Evolutionary conservation across 1,140 invertebrate genomes (phyloP).

Genomic region (Cylas formicarius): DNA sequence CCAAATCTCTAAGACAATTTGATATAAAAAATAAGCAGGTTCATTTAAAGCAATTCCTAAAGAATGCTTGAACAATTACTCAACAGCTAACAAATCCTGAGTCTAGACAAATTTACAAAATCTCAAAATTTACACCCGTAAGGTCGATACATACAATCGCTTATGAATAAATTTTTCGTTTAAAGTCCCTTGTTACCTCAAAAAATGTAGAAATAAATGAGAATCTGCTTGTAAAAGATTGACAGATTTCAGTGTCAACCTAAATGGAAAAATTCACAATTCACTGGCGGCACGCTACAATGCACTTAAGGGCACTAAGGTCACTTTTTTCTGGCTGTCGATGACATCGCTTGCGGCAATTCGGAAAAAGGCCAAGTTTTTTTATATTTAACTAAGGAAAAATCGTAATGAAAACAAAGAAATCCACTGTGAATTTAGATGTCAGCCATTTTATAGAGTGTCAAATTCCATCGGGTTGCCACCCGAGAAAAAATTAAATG

Average conservation of each 20-base stretch:
- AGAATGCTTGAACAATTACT: no score
- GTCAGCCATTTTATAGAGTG: slow-evolving; percentile 42
- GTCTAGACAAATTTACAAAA: not conserved
- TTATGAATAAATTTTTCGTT: no score
- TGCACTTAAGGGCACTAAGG: slow-evolving; percentile 17
- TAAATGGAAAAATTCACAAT: slow-evolving; percentile 5
- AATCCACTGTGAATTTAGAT: slow-evolving; percentile 40
- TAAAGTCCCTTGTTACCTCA: slow-evolving; percentile 35
- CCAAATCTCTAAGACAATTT: no score
- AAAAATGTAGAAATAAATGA: slow-evolving; percentile 32
- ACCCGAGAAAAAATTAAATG: slow-evolving; percentile 29
- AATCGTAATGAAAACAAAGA: slow-evolving; percentile 42
- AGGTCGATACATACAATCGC: no score
- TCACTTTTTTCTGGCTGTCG: no score
- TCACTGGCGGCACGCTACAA: slow-evolving; percentile 4
- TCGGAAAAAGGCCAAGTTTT: slow-evolving; percentile 16
- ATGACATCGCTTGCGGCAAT: not conserved
- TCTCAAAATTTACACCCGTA: slow-evolving; percentile 2
- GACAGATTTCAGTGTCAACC: slow-evolving; percentile 38
- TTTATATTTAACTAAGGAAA: slow-evolving; percentile 25
- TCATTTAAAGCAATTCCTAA: no score
- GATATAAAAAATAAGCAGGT: no score
- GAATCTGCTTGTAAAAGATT: slow-evolving; percentile 32
- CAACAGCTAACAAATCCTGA: no score
- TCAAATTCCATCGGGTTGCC: slow-evolving; percentile 42